These are phyloP conservation scores for Alethe castanea DNA, from an alignment of 2,113 vertebrate species.

Conservation along the genomic window DNA sequence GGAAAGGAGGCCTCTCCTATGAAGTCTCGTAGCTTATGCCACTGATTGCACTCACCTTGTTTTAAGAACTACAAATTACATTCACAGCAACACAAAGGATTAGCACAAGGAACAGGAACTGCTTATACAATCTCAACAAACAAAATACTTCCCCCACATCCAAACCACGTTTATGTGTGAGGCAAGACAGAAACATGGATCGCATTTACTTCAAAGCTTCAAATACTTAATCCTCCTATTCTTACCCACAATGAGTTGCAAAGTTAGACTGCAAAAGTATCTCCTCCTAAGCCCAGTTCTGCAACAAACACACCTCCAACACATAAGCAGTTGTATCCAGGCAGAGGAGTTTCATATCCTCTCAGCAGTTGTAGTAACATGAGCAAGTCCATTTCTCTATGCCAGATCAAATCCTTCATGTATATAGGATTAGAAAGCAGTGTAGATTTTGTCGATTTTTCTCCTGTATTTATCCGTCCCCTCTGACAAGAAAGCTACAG, in stretches of 20 bases:
- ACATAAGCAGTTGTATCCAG: not conserved
- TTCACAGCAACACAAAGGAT: not conserved
- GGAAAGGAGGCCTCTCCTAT: not conserved
- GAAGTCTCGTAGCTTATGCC: not conserved
- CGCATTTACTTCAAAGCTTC: not conserved
- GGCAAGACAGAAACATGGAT: not conserved
- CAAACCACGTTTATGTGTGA: accelerated
- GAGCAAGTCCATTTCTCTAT: not conserved
- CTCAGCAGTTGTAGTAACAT: not conserved
- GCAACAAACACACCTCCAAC: not conserved
- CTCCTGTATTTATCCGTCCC: not conserved
- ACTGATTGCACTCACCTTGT: not conserved
- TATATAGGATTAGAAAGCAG: not conserved
- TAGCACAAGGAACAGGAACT: not conserved
- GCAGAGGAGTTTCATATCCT: not conserved
- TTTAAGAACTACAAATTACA: not conserved
- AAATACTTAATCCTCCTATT: not conserved
- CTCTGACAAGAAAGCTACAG: not conserved
- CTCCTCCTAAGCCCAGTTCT: not conserved
- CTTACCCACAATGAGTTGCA: not conserved
- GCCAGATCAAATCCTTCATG: not conserved
- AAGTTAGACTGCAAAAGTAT: not conserved
- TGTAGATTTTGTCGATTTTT: not conserved
- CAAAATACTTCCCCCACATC: not conserved
- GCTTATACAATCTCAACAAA: not conserved